Percentiles rank a stretch among this genome's conserved stretches.
These are phyloP conservation scores for Nomada flava DNA, from an alignment of 2,888 invertebrate species.

Conservation along the genomic window DNA sequence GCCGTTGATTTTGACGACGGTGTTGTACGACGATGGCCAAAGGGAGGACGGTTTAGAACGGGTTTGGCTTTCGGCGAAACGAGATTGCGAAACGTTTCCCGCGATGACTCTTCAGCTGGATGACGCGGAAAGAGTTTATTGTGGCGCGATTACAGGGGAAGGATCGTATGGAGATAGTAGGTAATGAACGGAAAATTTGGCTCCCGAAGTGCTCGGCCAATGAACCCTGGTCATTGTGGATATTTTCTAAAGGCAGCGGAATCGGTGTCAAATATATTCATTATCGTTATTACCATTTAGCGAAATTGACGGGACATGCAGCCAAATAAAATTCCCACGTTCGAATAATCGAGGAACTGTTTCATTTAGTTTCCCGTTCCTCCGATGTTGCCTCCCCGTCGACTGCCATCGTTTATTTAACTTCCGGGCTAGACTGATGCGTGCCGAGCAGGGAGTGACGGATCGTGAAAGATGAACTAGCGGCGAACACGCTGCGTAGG, in stretches of 20 bases:
- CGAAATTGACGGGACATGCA: too few relatives aligned
- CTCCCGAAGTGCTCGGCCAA: too few relatives aligned
- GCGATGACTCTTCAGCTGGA: not conserved
- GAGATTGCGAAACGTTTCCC: constrained; percentile 1
- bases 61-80: constrained; percentile 30
- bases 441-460: constrained; percentile 57
- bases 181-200: too few relatives aligned
- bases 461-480: constrained; percentile 62
- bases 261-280: too few relatives aligned
- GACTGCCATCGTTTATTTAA: constrained; percentile 63
- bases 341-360: constrained; percentile 28
- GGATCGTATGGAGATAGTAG: too few relatives aligned
- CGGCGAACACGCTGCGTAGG: constrained; percentile 47
- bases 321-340: constrained; percentile 44
- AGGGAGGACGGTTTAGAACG: not conserved
- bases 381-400: constrained; percentile 13
- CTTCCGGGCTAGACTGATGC: constrained; percentile 62
- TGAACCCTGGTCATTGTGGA: too few relatives aligned
- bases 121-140: not conserved
- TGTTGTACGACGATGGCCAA: constrained; percentile 6
- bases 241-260: too few relatives aligned
- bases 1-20: constrained; percentile 50
- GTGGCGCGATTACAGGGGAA: too few relatives aligned
- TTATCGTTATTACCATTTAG: not conserved
- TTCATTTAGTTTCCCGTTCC: constrained; percentile 42